Evolutionary conservation across 2,113 vertebrate species (phyloP), one percentile per base, ranked within the genome.

Genomic region (Tyto alba): DNA sequence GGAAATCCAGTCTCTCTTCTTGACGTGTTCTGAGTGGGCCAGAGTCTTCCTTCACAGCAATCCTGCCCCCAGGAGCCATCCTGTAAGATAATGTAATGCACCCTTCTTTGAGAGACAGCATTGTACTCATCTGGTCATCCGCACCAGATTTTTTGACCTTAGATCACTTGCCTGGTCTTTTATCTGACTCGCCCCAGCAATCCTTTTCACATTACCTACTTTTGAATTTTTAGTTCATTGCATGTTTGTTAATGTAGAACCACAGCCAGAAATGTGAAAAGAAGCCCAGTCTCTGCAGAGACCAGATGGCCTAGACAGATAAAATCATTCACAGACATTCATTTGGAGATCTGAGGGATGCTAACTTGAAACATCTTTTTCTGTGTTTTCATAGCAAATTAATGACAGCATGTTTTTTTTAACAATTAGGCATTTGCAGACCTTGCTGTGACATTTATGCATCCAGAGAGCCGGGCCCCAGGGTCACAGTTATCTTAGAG

Each of bases 351-450:
- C 87, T 85, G 72, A 95, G 55, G 67, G 88, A 90, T 88, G 47
- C 72, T 95, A 88, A 93, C 53, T 88, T 90, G 55, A 94, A 97
- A 93, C 72, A 90, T 83, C 50, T 83, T 93, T 50, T 87, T 53
- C 41, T 71, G 14, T 90, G 47, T 96, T 96, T 93, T 95, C 72
- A 23, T 53, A 84, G 52, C 5, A 7, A 89, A 80, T 86, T 77
- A 77, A 73, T 90, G 85, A 30, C 88, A 88, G 59, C n/a, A 14
- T 88, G 45, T 2, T 32, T n/a, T 85, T 95, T 91, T 74, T 79
- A 85, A 73, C 17, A 48, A 26, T 74, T 62, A 86, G 52, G 23
- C 56, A 53, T 62, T 94, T 89, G 34, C 14, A 4, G 53, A 82
- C 66, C 45, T 93, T 82, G 53, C 71, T 79, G 41, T 82, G 76